Evolutionary conservation across 1,140 invertebrate genomes (phyloP).

Genomic region (Coenobita brevimanus): DNA sequence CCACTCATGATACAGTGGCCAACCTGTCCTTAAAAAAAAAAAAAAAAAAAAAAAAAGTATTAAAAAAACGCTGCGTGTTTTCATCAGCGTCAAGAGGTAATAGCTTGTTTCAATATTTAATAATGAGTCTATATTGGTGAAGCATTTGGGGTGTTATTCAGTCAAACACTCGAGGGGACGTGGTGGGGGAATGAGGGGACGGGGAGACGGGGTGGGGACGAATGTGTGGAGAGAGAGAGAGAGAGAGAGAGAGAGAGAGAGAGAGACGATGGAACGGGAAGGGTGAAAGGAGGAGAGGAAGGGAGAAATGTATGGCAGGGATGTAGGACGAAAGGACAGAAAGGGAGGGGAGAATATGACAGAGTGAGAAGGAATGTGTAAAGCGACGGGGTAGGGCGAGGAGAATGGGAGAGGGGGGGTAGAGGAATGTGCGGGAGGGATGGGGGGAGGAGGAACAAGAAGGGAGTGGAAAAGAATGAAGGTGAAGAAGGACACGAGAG

Average conservation of each 20-base stretch:
- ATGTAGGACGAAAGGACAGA: too few relatives aligned
- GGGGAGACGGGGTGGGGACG: background rate
- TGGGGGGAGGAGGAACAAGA: background rate
- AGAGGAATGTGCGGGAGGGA: background rate
- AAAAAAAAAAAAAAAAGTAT: too few relatives aligned
- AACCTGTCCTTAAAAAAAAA: too few relatives aligned
- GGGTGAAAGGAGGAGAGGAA: too few relatives aligned
- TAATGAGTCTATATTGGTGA: conserved; percentile 18
- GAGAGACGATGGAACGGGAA: background rate
- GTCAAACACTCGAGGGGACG: conserved; percentile 29
- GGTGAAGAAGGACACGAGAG: too few relatives aligned
- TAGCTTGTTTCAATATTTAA: conserved; percentile 32
- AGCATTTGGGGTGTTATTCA: conserved; percentile 26
- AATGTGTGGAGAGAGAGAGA: background rate
- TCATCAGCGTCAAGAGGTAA: conserved; percentile 19
- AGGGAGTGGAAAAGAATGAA: background rate
- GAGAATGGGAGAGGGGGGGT: background rate
- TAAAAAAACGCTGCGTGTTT: too few relatives aligned
- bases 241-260: background rate
- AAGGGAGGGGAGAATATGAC: too few relatives aligned
- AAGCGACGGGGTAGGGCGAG: too few relatives aligned
- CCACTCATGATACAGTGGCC: too few relatives aligned
- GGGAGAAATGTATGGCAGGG: too few relatives aligned
- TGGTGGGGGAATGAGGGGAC: too few relatives aligned
- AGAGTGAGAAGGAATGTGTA: too few relatives aligned